Evolutionary conservation across 1,140 invertebrate genomes (phyloP).

Genomic region (Diabrotica undecimpunctata): DNA sequence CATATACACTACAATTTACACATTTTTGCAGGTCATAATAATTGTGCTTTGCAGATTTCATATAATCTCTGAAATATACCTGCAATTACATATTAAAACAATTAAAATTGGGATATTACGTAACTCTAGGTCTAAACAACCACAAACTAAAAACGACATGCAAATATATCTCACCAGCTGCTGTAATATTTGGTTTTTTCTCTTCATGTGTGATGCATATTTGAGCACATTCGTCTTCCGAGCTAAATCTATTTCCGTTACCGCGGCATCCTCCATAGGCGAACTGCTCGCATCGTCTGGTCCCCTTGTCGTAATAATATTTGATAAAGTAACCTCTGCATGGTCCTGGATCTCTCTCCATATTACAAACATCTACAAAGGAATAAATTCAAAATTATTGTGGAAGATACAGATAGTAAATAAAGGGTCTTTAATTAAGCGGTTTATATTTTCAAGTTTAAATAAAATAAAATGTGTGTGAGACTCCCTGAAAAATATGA

Average conservation of each 20-base stretch:
- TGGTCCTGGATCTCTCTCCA: constrained; percentile 61
- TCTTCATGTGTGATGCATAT: constrained; percentile 55
- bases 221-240: constrained; percentile 64
- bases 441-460: neutral
- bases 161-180: constrained; percentile 28
- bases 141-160: no score
- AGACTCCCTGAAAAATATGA: no score
- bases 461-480: neutral
- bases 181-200: constrained; percentile 30
- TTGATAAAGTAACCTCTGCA: constrained; percentile 61
- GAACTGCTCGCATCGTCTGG: constrained; percentile 65
- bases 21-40: no score
- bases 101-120: no score
- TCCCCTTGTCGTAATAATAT: constrained; percentile 63
- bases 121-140: no score
- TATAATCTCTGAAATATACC: no score
- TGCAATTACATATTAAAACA: no score
- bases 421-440: neutral
- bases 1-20: no score
- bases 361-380: constrained; percentile 58
- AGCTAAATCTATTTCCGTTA: constrained; percentile 78
- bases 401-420: no score
- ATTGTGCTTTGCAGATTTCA: no score
- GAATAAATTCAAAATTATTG: neutral
- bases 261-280: constrained; percentile 82